Percentiles rank a stretch among this genome's conserved stretches.
These are phyloP conservation scores for Penaeus vannamei DNA, from an alignment of 1,140 invertebrate species.

Conservation along the genomic window DNA sequence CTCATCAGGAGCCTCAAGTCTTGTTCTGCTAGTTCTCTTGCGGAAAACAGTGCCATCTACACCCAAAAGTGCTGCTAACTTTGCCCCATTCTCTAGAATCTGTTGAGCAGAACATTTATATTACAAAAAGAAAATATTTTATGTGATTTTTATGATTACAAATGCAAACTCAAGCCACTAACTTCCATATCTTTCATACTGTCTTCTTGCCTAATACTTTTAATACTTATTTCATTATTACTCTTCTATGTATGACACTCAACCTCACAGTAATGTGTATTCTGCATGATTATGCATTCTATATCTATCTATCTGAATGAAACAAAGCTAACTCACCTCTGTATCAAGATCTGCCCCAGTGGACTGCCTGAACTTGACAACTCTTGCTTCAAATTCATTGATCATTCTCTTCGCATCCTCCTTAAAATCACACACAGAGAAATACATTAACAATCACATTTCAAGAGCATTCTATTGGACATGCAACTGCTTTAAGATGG, in stretches of 20 bases:
- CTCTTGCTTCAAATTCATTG: constrained; percentile 62
- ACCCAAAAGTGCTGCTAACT: constrained; percentile 52
- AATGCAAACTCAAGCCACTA: too few species aligned
- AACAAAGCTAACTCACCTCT: constrained; percentile 42
- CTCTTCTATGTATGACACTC: too few species aligned
- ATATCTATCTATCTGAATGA: not conserved
- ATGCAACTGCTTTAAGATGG: not conserved
- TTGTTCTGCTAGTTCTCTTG: constrained; percentile 38
- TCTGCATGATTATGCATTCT: too few species aligned
- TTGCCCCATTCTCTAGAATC: constrained; percentile 52
- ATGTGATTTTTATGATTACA: too few species aligned
- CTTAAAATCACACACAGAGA: not conserved
- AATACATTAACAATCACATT: not conserved
- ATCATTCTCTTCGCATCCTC: constrained; percentile 52
- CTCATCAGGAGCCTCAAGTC: constrained; percentile 37
- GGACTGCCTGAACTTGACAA: constrained; percentile 61
- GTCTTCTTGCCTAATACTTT: too few species aligned
- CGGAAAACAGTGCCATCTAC: constrained; percentile 41
- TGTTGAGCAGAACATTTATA: constrained; percentile 10
- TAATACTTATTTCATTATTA: too few species aligned
- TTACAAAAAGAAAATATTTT: not conserved
- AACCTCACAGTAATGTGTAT: too few species aligned
- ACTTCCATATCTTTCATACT: too few species aligned
- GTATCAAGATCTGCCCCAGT: constrained; percentile 62
- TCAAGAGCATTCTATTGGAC: not conserved